These are phyloP conservation scores for Austrolebias charrua DNA, from an alignment of 2,797 vertebrate species.

Conservation along the genomic window DNA sequence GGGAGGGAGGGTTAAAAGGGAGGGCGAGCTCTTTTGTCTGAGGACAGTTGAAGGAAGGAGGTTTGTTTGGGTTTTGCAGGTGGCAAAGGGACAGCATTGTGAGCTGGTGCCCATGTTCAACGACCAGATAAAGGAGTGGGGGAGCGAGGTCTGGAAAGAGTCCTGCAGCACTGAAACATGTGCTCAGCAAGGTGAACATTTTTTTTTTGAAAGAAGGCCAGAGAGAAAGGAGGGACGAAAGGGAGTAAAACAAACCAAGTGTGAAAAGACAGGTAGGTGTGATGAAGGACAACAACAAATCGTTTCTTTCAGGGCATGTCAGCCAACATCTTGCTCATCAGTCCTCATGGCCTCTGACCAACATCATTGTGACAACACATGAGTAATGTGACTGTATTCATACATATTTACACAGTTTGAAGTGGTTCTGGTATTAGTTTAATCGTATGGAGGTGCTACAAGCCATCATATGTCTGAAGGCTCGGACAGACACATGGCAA, in stretches of 20 bases:
- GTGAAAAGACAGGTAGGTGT: conserved; percentile 74
- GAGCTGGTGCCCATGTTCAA: conserved; percentile 57
- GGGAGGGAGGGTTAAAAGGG: conserved; percentile 16
- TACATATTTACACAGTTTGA: conserved; percentile 29
- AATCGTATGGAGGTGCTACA: conserved; percentile 10
- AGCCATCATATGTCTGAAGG: conserved; percentile 12
- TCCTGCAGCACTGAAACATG: conserved; percentile 46
- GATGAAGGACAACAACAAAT: conserved; percentile 70
- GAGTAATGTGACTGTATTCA: conserved; percentile 22
- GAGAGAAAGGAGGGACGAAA: conserved; percentile 22
- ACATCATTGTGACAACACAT: conserved; percentile 55
- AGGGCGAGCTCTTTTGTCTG: conserved; percentile 51
- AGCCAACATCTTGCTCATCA: conserved; percentile 67
- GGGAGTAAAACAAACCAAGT: conserved; percentile 54
- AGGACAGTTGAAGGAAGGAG: conserved; percentile 60
- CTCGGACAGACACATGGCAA: background rate
- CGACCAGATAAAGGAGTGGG: conserved; percentile 25
- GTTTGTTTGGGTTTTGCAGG: conserved; percentile 69
- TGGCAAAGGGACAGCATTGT: conserved; percentile 56
- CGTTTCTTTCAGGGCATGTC: conserved; percentile 71
- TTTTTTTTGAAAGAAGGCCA: conserved; percentile 20
- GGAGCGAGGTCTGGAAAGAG: conserved; percentile 7
- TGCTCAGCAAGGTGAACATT: conserved; percentile 49
- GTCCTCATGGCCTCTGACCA: conserved; percentile 58
- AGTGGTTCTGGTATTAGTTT: conserved; percentile 23